phyloP scores from a whole-genome alignment of 2,113 vertebrate species.

The Corvus hawaiiensis region DNA sequence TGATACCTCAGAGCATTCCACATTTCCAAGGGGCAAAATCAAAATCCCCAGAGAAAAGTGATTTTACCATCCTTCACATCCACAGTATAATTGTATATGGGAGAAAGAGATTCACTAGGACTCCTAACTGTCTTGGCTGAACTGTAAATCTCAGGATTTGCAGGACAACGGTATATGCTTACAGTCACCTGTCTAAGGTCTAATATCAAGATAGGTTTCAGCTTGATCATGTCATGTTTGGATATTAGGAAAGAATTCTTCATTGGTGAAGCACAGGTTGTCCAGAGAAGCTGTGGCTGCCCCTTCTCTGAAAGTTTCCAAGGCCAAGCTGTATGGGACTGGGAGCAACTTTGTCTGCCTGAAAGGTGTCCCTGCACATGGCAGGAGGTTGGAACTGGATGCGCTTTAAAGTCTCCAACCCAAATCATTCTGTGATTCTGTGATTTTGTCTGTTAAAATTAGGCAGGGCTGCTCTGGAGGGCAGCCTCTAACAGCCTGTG shows the following conservation, averaged over 20 bases:
- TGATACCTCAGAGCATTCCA: not conserved
- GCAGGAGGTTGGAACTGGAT: not conserved
- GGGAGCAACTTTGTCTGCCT: not conserved
- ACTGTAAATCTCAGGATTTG: not conserved
- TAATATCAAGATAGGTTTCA: not conserved
- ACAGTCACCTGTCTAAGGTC: not conserved
- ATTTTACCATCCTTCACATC: not conserved
- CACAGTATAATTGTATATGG: not conserved
- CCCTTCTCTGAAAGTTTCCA: not conserved
- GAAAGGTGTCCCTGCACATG: not conserved
- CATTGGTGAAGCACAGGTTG: not conserved
- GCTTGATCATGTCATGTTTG: fast-evolving
- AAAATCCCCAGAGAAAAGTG: not conserved
- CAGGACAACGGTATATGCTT: not conserved
- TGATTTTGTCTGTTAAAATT: not conserved
- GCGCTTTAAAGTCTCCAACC: not conserved
- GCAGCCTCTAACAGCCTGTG: fast-evolving
- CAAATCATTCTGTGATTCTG: not conserved
- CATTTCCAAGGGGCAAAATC: not conserved
- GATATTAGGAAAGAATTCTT: not conserved
- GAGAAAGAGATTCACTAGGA: not conserved
- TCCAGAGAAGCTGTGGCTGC: not conserved
- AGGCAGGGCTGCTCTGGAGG: not conserved
- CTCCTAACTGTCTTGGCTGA: not conserved
- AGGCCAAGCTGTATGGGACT: not conserved